Base-by-base conservation (phyloP, 2,797 vertebrate genomes). In the Ptychadena robeensis region DNA sequence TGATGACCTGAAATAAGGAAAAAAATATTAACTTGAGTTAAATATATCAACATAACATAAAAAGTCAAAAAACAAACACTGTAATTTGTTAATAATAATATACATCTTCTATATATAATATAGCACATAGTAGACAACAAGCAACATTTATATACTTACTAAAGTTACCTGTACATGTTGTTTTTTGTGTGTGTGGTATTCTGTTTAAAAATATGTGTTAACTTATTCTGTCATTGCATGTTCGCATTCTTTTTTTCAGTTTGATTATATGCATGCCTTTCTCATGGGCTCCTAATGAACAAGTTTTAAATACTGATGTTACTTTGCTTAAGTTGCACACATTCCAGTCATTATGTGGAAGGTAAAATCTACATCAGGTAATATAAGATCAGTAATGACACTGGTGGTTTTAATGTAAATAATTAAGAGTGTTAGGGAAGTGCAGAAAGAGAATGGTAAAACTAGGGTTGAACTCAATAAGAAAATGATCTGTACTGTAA, bases 1-100 rank as follows among this genome's bases (percentile, higher is more conserved):
- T 86, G 88, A 32, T 88, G 87, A 67, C 90, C 96, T 98, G 88
- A 70, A 82, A 74, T 27, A 75, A 79, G 37, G 69, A n/a, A 63
- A 32, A 80, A n/a, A n/a, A n/a, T n/a, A n/a, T n/a, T n/a, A n/a
- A n/a, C n/a, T n/a, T n/a, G n/a, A n/a, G n/a, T n/a, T n/a, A n/a
- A n/a, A n/a, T n/a, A n/a, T n/a, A n/a, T n/a, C n/a, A n/a, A n/a
- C n/a, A n/a, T n/a, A n/a, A 15, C 15, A 40, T 61, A 61, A 28
- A 28, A 27, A 61, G 12, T 12, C 4, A 28, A 59, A 25, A 61
- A 11, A 61, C n/a, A 27, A n/a, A 57, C 25, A 4, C 2, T 25
- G 38, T 59, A 59, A 25, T 59, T n/a, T 25, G n/a, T 61, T 25
- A 2, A 40, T 40, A 40, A 40, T 40, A 40, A 40, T 40, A 40